Conservation (phyloP, 2,888 invertebrate species). For the Bedellia somnulentella region DNA sequence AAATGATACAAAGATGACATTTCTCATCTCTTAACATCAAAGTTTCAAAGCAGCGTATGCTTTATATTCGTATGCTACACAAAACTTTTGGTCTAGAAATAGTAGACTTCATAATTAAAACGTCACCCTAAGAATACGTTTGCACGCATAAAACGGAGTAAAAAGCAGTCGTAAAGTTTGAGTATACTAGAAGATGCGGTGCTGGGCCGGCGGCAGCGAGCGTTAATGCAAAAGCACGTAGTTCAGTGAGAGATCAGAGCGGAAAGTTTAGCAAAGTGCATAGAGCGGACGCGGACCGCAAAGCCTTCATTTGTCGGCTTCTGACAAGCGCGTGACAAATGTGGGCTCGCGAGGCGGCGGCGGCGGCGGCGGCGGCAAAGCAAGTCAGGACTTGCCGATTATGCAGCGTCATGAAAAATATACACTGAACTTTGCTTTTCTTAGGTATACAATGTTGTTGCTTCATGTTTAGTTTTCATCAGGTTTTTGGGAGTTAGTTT, state of each 20-base stretch:
- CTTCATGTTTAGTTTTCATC: background rate
- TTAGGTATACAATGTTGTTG: no score
- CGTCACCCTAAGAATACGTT: slow-evolving; percentile 2
- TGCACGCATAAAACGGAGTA: slow-evolving; percentile 44
- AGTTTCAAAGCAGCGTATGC: no score
- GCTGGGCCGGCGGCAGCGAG: slow-evolving; percentile 9
- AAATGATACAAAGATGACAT: no score
- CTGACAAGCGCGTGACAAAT: slow-evolving; percentile 58
- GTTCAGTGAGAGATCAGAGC: slow-evolving; percentile 32
- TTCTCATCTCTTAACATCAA: no score
- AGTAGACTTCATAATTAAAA: slow-evolving; percentile 5
- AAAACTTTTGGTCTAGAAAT: no score
- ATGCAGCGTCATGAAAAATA: slow-evolving; percentile 42
- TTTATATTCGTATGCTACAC: no score
- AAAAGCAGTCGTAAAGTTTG: slow-evolving; percentile 36
- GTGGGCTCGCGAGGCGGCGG: slow-evolving; percentile 33
- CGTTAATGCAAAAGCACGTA: slow-evolving; percentile 58
- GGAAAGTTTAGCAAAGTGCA: slow-evolving; percentile 56
- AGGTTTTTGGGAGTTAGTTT: background rate
- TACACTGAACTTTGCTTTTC: slow-evolving; percentile 22
- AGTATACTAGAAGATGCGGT: slow-evolving; percentile 5
- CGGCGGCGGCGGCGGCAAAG: no score
- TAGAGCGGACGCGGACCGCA: slow-evolving; percentile 49
- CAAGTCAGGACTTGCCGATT: no score
- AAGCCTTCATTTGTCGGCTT: slow-evolving; percentile 61